These are phyloP conservation scores for Anthopleura xanthogrammica DNA, from an alignment of 92 coral and sea anemone species.

Conservation along the genomic window DNA sequence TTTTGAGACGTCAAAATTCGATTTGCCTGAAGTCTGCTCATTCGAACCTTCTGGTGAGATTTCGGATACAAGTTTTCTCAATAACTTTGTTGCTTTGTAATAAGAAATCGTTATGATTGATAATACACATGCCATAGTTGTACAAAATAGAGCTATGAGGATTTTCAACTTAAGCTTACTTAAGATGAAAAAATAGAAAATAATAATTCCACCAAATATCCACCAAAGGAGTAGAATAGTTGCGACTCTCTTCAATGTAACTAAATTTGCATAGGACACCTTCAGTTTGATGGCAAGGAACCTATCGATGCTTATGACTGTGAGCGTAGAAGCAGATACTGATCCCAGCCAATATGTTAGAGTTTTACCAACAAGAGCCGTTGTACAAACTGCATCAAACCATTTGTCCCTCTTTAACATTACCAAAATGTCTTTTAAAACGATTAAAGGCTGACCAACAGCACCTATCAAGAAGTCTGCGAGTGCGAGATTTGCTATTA, in stretches of 20 bases:
- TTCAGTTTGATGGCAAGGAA: constrained; percentile 10
- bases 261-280: background rate
- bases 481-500: constrained; percentile 17
- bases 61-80: background rate
- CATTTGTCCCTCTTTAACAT: background rate
- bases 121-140: background rate
- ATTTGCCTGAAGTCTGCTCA: background rate
- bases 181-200: background rate
- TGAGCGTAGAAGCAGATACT: constrained; percentile 10
- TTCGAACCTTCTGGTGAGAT: background rate
- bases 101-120: background rate
- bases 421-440: background rate
- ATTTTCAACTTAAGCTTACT: background rate
- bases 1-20: background rate
- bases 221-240: constrained; percentile 8
- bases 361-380: background rate
- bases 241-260: background rate
- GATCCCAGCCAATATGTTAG: constrained; percentile 6
- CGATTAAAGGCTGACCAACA: constrained; percentile 11
- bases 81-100: background rate
- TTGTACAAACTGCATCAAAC: background rate
- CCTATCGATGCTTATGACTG: constrained; percentile 16
- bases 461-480: constrained; percentile 19
- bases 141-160: background rate
- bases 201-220: background rate